phyloP scores from a whole-genome alignment of 2,888 invertebrate species.

The Xylota segnis region DNA sequence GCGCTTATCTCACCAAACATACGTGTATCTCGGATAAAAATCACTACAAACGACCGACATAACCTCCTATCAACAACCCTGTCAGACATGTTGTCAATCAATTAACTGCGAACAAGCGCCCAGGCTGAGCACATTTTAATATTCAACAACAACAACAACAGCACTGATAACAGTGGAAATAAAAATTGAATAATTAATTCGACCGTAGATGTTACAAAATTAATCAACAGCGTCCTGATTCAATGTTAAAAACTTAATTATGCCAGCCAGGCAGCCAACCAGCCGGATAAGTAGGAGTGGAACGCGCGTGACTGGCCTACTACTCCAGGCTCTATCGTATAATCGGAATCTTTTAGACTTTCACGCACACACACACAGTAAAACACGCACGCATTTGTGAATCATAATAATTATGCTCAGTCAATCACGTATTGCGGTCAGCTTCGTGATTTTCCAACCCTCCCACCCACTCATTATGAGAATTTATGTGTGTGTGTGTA shows the following conservation, averaged over 20 bases:
- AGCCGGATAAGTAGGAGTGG: constrained; percentile 28
- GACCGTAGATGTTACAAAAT: constrained; percentile 51
- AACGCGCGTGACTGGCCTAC: constrained; percentile 34
- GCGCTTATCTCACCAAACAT: constrained; percentile 18
- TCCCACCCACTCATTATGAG: constrained; percentile 17
- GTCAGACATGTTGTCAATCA: constrained; percentile 57
- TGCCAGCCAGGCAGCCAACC: background rate
- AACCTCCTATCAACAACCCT: constrained; percentile 39
- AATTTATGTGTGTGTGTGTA: constrained; percentile 31
- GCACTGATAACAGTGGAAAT: constrained; percentile 36
- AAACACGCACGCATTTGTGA: background rate
- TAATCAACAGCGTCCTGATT: constrained; percentile 45
- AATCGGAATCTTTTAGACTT: constrained; percentile 25
- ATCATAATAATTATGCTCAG: constrained; percentile 65
- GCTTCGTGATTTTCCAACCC: constrained; percentile 51
- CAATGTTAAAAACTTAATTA: constrained; percentile 44
- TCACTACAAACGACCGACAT: constrained; percentile 31
- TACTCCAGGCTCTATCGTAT: background rate
- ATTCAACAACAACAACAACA: constrained; percentile 28
- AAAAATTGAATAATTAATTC: constrained; percentile 55
- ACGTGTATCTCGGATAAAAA: constrained; percentile 6
- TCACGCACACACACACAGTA: background rate
- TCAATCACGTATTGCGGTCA: constrained; percentile 72
- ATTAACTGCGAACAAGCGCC: constrained; percentile 22
- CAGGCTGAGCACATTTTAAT: constrained; percentile 28